A percentile compares a stretch with the other conserved stretches of the same genome.
These are phyloP conservation scores for Pinna nobilis DNA, from an alignment of 1,140 invertebrate species.

Conservation along the genomic window DNA sequence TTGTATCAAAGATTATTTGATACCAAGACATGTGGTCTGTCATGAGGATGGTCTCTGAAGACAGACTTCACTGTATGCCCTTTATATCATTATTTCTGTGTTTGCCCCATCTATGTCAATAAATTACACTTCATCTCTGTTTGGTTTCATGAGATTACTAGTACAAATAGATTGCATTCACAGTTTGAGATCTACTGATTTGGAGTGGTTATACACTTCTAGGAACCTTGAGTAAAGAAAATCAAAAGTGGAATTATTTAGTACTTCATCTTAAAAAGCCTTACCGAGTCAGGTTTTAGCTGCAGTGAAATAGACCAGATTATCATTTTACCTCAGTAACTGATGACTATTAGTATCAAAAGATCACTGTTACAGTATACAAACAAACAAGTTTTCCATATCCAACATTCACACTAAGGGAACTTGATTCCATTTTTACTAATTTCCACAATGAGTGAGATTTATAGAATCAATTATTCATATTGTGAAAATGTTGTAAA, in stretches of 20 bases:
- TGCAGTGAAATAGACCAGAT: constrained; percentile 20
- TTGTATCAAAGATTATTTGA: too few species aligned
- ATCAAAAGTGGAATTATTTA: not conserved
- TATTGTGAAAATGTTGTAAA: too few species aligned
- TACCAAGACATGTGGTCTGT: too few species aligned
- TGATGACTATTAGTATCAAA: not conserved
- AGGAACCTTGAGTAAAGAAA: not conserved
- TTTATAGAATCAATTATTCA: too few species aligned
- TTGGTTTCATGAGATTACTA: not conserved
- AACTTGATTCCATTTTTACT: too few species aligned
- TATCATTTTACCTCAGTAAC: too few species aligned
- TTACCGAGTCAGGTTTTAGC: constrained; percentile 7
- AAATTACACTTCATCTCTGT: not conserved
- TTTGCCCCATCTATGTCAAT: too few species aligned
- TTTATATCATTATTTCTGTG: too few species aligned
- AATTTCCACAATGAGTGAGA: too few species aligned
- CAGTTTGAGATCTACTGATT: not conserved
- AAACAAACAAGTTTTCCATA: not conserved
- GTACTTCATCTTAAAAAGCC: not conserved
- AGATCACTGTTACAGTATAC: not conserved
- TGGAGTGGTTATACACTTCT: not conserved
- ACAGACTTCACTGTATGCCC: too few species aligned
- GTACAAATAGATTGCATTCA: not conserved
- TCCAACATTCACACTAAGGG: too few species aligned
- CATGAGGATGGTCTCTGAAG: too few species aligned